These are phyloP conservation scores for Toxotes jaculatrix DNA, from an alignment of 2,113 vertebrate genomes.

Conservation along the genomic window DNA sequence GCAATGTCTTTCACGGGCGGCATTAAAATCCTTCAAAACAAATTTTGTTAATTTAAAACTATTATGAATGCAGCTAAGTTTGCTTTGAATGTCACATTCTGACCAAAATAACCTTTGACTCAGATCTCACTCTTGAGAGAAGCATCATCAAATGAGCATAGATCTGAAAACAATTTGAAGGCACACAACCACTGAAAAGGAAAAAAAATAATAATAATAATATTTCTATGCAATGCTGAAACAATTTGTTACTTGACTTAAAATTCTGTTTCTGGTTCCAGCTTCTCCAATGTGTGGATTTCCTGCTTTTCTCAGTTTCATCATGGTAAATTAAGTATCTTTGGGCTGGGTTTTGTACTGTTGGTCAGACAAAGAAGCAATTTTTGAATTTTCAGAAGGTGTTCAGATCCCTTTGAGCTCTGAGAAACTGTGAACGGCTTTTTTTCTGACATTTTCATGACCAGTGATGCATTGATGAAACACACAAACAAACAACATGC, in stretches of 20 bases:
- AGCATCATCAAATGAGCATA: too few relatives aligned
- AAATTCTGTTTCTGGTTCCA: too few relatives aligned
- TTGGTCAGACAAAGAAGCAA: neutral
- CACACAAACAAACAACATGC: neutral
- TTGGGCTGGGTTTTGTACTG: neutral
- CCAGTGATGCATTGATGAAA: neutral
- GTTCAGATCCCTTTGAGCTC: too few relatives aligned
- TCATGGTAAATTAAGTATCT: too few relatives aligned
- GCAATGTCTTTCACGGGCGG: neutral
- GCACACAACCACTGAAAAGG: too few relatives aligned
- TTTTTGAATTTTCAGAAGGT: neutral
- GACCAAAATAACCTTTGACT: neutral
- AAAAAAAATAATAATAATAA: too few relatives aligned
- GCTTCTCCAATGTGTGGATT: too few relatives aligned
- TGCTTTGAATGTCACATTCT: neutral
- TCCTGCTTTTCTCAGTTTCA: too few relatives aligned
- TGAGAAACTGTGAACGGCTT: neutral
- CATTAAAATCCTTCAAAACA: neutral
- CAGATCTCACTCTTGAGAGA: neutral
- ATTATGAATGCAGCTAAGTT: neutral
- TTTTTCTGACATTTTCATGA: neutral
- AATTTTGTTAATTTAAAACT: neutral
- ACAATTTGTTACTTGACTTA: too few relatives aligned
- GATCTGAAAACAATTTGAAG: too few relatives aligned
- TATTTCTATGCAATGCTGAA: too few relatives aligned